Conservation (phyloP, 2,888 invertebrate genomes). For the Dasysyrphus albostriatus region DNA sequence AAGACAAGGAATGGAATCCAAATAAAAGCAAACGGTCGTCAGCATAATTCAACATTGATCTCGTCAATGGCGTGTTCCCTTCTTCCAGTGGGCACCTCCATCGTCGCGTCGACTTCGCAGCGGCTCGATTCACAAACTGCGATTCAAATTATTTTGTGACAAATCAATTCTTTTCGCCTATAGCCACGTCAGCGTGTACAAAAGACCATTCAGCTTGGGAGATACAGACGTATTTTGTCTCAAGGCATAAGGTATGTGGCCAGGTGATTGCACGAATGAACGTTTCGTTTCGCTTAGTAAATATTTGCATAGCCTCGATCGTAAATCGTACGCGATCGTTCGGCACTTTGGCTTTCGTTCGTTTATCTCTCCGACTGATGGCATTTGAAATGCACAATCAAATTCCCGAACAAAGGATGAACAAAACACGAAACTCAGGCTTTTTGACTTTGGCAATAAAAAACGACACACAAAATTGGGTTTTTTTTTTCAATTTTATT, state of each 20-base stretch:
- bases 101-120: not conserved
- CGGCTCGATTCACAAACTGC: conserved; percentile 56
- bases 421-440: conserved; percentile 16
- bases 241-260: conserved; percentile 17
- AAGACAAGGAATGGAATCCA: conserved; percentile 50
- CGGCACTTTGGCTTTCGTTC: conserved; percentile 66
- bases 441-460: conserved; percentile 56
- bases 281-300: conserved; percentile 73
- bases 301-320: conserved; percentile 75
- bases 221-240: conserved; percentile 18
- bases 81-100: not conserved
- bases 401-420: conserved; percentile 61
- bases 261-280: conserved; percentile 73
- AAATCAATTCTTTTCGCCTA: conserved; percentile 76
- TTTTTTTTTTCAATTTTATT: conserved; percentile 46
- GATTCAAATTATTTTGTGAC: conserved; percentile 76
- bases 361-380: conserved; percentile 69
- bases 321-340: conserved; percentile 74
- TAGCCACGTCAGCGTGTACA: conserved; percentile 63
- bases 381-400: conserved; percentile 74
- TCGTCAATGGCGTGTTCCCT: conserved; percentile 32
- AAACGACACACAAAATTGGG: conserved; percentile 18
- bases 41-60: conserved; percentile 67
- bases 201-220: conserved; percentile 21
- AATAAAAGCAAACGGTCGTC: conserved; percentile 68